A percentile compares a stretch with the other conserved stretches of the same genome.
Conservation (phyloP, 2,797 vertebrate species). For the Chaetodon trifasciatus region DNA sequence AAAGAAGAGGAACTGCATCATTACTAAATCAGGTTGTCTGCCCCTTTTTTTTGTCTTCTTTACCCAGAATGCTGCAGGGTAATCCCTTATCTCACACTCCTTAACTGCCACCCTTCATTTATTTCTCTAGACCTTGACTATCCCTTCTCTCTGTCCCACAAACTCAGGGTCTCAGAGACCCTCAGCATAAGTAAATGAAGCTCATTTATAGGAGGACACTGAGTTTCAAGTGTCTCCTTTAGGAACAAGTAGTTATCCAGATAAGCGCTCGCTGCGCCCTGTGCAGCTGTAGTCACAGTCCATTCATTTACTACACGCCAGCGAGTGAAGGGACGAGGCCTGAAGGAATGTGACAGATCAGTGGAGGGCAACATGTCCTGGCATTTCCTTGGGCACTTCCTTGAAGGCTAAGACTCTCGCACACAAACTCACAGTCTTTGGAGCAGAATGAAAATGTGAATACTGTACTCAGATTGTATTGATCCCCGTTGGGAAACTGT, state of each 20-base stretch:
- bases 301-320: slow-evolving; percentile 46
- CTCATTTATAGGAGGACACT: slow-evolving; percentile 38
- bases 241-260: slow-evolving; percentile 52
- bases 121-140: slow-evolving; percentile 11
- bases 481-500: slow-evolving; percentile 7
- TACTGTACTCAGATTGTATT: slow-evolving; percentile 28
- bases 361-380: slow-evolving; percentile 49
- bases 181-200: slow-evolving; percentile 54
- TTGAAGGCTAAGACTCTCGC: slow-evolving; percentile 35
- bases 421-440: slow-evolving; percentile 31
- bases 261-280: slow-evolving; percentile 17
- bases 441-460: slow-evolving; percentile 38
- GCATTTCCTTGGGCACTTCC: slow-evolving; percentile 50
- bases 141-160: slow-evolving; percentile 17
- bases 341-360: slow-evolving; percentile 56
- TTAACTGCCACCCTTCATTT: slow-evolving; percentile 41
- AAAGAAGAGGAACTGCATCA: slow-evolving; percentile 48
- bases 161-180: slow-evolving; percentile 32
- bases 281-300: slow-evolving; percentile 33
- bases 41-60: slow-evolving; percentile 34
- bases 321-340: slow-evolving; percentile 33
- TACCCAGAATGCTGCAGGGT: slow-evolving; percentile 57
- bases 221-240: slow-evolving; percentile 54
- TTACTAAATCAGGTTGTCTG: slow-evolving; percentile 66
- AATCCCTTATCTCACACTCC: slow-evolving; percentile 25